Base-by-base conservation (phyloP, 2,888 invertebrate species). In the Hofmannophila pseudospretella region DNA sequence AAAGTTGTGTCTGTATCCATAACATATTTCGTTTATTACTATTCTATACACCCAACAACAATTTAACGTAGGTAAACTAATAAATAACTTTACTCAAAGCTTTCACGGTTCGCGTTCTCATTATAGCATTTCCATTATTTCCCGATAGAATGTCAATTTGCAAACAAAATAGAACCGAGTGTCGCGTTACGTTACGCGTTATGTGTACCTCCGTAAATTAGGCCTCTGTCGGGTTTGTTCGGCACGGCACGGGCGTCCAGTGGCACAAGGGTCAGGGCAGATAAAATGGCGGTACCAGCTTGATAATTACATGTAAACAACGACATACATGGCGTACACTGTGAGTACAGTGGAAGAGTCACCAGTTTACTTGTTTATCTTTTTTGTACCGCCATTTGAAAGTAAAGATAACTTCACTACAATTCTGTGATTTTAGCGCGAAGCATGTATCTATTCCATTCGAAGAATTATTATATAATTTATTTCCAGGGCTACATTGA, bases 221-320 rank as follows among this genome's bases (percentile, higher is more conserved):
- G 64, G 63, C 51, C 61, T 62, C 58, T 59, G 57, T 54, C 57
- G 59, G 55, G 41, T 41, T 36, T n/a, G 47, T 45, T 41, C 39
- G 45, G 34, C n/a, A n/a, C n/a, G n/a, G n/a, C n/a, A 4, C 33
- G 16, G 9, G 12, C 25, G 9, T 20, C 20, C 45, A 43, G 34
- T 45, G 51, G 54, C 54, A 46, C 55, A 49, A 54, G 54, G 65
- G 64, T 65, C 64, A 64, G 44, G 46, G 45, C 44, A 41, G 67
- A 70, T 77, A 77, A 72, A 67, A 64, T 60, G 60, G 58, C 51
- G 51, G 51, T 40, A 40, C 54, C 47, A 47, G 45, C 55, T 53
- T 62, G 72, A 76, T 77, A 78, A 76, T 68, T 68, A 67, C 64
- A 64, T 71, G 72, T 75, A 74, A 75, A 78, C 66, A 76, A 30